Percentiles rank a stretch among this genome's conserved stretches.
Evolutionary conservation across 1,140 invertebrate species (phyloP).

Genomic region (Homarus americanus): DNA sequence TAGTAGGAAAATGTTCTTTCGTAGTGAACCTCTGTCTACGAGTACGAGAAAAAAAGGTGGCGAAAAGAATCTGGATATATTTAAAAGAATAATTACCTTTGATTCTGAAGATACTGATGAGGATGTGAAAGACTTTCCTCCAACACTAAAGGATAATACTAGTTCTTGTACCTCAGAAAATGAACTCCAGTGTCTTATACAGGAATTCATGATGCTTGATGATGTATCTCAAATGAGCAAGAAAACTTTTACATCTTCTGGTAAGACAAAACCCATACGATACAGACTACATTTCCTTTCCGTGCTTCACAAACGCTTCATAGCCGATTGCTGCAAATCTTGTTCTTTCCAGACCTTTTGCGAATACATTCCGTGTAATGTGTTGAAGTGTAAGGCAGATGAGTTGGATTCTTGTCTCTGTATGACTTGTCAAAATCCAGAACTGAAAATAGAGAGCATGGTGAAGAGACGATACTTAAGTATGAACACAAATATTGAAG

Average conservation of each 20-base stretch:
- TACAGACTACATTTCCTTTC: conserved; percentile 31
- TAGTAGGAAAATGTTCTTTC: background rate
- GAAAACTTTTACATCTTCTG: background rate
- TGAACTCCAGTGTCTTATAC: conserved; percentile 22
- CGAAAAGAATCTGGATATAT: background rate
- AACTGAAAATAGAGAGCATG: conserved; percentile 43
- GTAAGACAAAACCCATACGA: background rate
- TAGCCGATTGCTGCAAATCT: conserved; percentile 27
- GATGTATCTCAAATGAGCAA: conserved; percentile 12
- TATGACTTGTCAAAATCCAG: conserved; percentile 42
- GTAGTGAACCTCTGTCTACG: background rate
- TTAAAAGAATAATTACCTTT: background rate
- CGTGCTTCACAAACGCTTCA: conserved; percentile 49
- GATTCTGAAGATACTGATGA: background rate
- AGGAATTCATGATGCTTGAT: conserved; percentile 36
- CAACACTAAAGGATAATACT: background rate
- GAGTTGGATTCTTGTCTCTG: conserved; percentile 33
- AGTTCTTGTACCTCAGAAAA: background rate
- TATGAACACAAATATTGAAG: conserved; percentile 30
- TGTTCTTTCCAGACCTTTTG: conserved; percentile 36
- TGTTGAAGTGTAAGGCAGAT: conserved; percentile 23
- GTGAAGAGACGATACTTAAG: conserved; percentile 15
- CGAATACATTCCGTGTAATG: conserved; percentile 14
- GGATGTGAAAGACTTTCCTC: background rate
- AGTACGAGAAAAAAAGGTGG: background rate